Conservation (phyloP, 1,140 invertebrate species). For the Scaptodrosophila lebanonensis region DNA sequence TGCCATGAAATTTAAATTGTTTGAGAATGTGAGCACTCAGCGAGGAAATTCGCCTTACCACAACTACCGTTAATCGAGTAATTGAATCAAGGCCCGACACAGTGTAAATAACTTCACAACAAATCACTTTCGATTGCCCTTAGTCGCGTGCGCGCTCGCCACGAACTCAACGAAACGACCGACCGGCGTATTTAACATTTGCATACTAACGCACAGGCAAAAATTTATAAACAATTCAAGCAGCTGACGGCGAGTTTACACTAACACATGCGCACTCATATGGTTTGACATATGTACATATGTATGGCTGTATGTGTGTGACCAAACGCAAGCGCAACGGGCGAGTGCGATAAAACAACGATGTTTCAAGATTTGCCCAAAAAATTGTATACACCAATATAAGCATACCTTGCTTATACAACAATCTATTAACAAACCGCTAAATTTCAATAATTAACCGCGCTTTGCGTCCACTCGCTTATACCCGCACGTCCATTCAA, state of each 20-base stretch:
- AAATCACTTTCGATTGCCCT: slow-evolving; percentile 66
- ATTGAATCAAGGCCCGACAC: slow-evolving; percentile 49
- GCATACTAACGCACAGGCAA: slow-evolving; percentile 42
- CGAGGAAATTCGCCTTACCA: slow-evolving; percentile 42
- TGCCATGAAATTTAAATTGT: slow-evolving; percentile 39
- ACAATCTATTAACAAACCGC: too few relatives aligned
- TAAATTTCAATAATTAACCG: too few relatives aligned
- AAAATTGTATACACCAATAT: too few relatives aligned
- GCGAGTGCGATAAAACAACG: slow-evolving; percentile 19
- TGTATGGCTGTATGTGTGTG: slow-evolving; percentile 14
- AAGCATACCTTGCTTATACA: too few relatives aligned
- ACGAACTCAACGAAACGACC: slow-evolving; percentile 30
- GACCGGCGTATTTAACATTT: slow-evolving; percentile 61
- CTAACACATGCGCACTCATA: slow-evolving; percentile 14
- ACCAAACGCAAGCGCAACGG: slow-evolving; percentile 46
- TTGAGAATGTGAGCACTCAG: too few relatives aligned
- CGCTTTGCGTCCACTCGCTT: too few relatives aligned
- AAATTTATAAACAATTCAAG: slow-evolving; percentile 59
- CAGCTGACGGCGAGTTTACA: slow-evolving; percentile 52
- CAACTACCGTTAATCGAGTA: slow-evolving; percentile 62
- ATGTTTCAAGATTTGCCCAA: slow-evolving; percentile 29
- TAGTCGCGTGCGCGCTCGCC: slow-evolving; percentile 22
- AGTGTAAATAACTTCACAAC: slow-evolving; percentile 39
- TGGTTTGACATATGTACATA: slow-evolving; percentile 15
- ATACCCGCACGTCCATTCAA: too few relatives aligned